These are phyloP conservation scores for Bovichtus diacanthus DNA, from an alignment of 2,797 vertebrate species.

Conservation along the genomic window DNA sequence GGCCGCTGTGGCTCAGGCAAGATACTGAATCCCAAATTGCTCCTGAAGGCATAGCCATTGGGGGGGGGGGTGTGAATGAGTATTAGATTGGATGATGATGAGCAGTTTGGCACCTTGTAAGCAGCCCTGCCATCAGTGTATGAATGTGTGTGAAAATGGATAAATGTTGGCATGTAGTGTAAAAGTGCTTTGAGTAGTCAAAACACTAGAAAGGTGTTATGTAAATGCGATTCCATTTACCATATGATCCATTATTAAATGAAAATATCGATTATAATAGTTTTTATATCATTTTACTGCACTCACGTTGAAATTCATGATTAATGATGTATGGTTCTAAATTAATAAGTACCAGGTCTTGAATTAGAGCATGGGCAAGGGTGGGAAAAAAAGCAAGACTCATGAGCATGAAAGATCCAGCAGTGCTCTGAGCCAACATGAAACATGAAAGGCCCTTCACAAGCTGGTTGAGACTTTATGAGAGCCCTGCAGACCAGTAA, in stretches of 20 bases:
- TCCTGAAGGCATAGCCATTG: too few relatives aligned
- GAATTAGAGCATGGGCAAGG: constrained; percentile 2
- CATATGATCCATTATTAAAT: not conserved
- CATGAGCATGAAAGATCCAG: constrained; percentile 45
- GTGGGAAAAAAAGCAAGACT: constrained; percentile 32
- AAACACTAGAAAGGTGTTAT: too few relatives aligned
- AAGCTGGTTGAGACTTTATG: constrained; percentile 47
- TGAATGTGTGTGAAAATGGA: too few relatives aligned
- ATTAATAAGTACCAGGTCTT: constrained; percentile 13
- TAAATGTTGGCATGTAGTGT: too few relatives aligned
- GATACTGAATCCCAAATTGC: too few relatives aligned
- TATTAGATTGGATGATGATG: too few relatives aligned
- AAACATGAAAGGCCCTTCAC: constrained; percentile 53
- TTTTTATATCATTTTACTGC: not conserved
- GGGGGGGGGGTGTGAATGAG: too few relatives aligned
- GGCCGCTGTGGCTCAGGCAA: too few relatives aligned
- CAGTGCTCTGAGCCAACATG: constrained; percentile 30
- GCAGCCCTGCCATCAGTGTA: too few relatives aligned
- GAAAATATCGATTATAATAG: constrained; percentile 1
- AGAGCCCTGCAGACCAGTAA: constrained; percentile 39
- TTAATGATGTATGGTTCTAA: not conserved
- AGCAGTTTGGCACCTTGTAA: too few relatives aligned
- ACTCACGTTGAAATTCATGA: not conserved
- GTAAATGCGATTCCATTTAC: too few relatives aligned
- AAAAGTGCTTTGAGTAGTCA: too few relatives aligned